Percentiles rank a stretch among this genome's conserved stretches.
These are phyloP conservation scores for Rhinella marina DNA, from an alignment of 2,797 vertebrate species.

Conservation along the genomic window DNA sequence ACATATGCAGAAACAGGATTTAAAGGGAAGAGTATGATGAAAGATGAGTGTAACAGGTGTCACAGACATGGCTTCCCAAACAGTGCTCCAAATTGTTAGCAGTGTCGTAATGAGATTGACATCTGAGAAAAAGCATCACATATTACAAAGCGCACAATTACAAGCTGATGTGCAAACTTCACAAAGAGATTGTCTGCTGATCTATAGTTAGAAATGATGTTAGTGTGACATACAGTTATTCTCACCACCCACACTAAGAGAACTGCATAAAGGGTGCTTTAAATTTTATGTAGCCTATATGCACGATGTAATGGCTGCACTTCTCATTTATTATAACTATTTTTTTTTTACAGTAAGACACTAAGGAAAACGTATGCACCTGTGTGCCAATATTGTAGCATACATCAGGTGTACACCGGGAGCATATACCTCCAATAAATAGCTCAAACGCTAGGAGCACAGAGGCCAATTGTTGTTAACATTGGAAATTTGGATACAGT, in stretches of 20 bases:
- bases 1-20: constrained; percentile 29
- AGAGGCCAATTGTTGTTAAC: no score
- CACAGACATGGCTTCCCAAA: constrained; percentile 15
- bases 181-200: background rate
- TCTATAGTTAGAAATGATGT: background rate
- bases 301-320: background rate
- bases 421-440: no score
- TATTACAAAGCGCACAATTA: background rate
- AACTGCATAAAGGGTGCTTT: background rate
- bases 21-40: constrained; percentile 25
- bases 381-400: no score
- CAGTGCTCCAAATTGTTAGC: background rate
- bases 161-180: background rate
- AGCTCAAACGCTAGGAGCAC: no score
- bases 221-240: background rate
- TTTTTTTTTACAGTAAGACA: no score
- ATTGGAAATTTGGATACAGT: no score
- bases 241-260: background rate
- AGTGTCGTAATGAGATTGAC: background rate
- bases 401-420: no score
- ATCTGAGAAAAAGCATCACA: background rate
- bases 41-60: constrained; percentile 41
- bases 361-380: no score
- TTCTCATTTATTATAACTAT: no score
- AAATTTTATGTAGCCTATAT: background rate